Base-by-base conservation (phyloP, 1,140 invertebrate genomes). In the Lepeophtheirus salmonis region DNA sequence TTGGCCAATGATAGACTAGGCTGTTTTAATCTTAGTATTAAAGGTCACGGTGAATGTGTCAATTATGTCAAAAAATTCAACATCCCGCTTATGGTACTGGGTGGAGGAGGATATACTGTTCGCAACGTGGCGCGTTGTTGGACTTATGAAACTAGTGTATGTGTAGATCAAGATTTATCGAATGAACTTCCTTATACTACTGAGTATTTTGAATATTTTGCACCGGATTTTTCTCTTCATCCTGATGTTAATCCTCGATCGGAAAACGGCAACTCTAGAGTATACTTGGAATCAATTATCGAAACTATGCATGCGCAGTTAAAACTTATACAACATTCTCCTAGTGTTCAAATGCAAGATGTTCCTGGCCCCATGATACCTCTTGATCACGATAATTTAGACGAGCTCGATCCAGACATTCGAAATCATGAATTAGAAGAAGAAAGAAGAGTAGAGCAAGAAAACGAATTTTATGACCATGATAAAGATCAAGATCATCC, bases 101-200 rank as follows among this genome's bases (percentile, higher is more conserved):
- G 96, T 3, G 96, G 90, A 1, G 91, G 92, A 21, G 92, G 92
- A 63, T 99, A 99, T 68, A 98, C 94, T 0, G 74, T 98, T 3
- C 76, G 91, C 56, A 99, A 99, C 70, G 96, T 99, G 0, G 94
- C 95, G 0, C 76, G 96, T 50, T 97, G 92, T 70, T 99, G 96
- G 96, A 95, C 95, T 0, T 95, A 97, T 66, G 96, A 99, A 73
- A 99, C 96, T 0, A 94, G 91, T 0, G 73, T 98, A 1, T 73
- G 96, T 0, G 79, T 92, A 0, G 89, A 94, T 67, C 84, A 92
- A 67, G 79, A 82, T 50, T 91, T 97, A 23, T 84, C 82, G 30
- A 90, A 91, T 68, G 89, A 95, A 68, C 72, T 96, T 23, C 90
- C 90, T 0, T 88, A 89, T 66, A 89, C 83, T 72, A 69, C 64